These are phyloP conservation scores for Myrmecobius fasciatus DNA, from an alignment of 2,113 vertebrate species.

Conservation along the genomic window DNA sequence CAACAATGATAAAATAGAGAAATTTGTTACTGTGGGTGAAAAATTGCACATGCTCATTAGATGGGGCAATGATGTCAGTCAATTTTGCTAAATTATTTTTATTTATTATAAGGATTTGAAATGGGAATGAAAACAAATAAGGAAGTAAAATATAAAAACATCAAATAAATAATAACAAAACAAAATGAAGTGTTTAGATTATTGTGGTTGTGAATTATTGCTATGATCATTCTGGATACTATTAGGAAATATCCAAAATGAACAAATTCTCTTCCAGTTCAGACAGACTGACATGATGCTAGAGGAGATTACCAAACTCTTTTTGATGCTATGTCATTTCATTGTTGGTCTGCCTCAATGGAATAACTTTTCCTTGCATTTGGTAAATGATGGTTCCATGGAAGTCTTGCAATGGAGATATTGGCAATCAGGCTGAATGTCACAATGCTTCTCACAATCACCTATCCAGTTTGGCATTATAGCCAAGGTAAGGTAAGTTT, in stretches of 20 bases:
- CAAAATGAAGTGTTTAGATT: not conserved
- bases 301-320: not conserved
- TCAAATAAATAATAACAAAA: not conserved
- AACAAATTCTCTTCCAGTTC: not conserved
- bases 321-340: not conserved
- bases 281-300: not conserved
- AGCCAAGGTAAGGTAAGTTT: fast-evolving
- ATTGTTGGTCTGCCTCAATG: not conserved
- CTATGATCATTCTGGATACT: not conserved
- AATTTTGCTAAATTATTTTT: not conserved
- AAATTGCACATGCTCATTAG: no score
- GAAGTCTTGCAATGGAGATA: not conserved
- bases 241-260: not conserved
- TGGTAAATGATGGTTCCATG: not conserved
- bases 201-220: not conserved
- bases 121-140: not conserved
- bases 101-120: not conserved
- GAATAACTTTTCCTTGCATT: not conserved
- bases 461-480: not conserved
- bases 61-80: not conserved
- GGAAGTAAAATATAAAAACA: not conserved
- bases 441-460: not conserved
- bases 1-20: no score
- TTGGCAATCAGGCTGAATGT: not conserved
- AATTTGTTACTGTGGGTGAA: no score